These are phyloP conservation scores for Coleophora flavipennella DNA, from an alignment of 2,888 invertebrate genomes.

Conservation along the genomic window DNA sequence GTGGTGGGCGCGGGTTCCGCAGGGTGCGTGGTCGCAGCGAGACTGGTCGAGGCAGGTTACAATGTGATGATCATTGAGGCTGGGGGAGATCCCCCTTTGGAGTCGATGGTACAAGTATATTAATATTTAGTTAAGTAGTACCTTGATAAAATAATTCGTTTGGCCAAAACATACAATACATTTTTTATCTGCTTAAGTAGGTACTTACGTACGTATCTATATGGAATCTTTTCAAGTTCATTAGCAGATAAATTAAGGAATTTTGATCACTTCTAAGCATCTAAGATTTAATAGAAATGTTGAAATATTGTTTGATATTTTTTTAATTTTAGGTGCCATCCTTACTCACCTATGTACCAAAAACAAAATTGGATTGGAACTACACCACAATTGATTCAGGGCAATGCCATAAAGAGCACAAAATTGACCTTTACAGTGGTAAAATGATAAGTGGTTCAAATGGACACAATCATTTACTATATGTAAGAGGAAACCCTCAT, in stretches of 20 bases:
- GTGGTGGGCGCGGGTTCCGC: slow-evolving; percentile 7
- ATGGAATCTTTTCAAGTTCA: no score
- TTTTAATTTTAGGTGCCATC: not conserved
- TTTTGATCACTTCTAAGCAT: no score
- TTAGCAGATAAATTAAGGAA: no score
- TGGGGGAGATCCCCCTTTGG: slow-evolving; percentile 22
- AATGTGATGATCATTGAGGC: slow-evolving; percentile 23
- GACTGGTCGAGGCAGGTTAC: slow-evolving; percentile 15
- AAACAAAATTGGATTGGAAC: not conserved
- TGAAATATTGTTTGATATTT: no score
- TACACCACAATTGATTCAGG: not conserved
- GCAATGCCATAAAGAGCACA: not conserved
- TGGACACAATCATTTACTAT: not conserved
- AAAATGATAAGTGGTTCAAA: not conserved
- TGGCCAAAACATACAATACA: no score
- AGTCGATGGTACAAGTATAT: slow-evolving; percentile 22
- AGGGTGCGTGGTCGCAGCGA: slow-evolving; percentile 16
- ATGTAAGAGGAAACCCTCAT: not conserved
- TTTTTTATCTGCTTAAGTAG: no score
- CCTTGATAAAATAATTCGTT: no score
- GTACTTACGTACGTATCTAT: no score
- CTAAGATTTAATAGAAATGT: no score
- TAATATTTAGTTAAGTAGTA: no score
- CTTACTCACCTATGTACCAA: not conserved
- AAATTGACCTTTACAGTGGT: not conserved